Base-by-base conservation (phyloP, 2,113 vertebrate genomes). In the Channa argus region DNA sequence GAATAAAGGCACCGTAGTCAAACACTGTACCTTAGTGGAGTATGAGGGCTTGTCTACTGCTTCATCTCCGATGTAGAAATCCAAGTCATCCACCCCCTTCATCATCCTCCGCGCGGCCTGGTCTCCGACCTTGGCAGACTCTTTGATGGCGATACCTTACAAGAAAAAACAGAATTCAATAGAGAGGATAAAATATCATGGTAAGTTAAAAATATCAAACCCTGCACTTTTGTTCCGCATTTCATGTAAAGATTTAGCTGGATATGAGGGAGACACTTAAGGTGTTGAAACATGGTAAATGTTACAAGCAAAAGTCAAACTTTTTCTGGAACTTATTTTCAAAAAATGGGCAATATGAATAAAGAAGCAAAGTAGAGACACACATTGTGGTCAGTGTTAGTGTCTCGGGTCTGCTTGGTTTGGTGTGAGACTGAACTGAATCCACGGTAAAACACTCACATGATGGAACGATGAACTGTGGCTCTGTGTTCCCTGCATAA, bases 21-120 rank as follows among this genome's bases (percentile, higher is more conserved):
- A 24, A 24, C 24, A 24, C 24, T 0, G 5, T 80, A 98, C 97
- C 96, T 99, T 99, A 71, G 98, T 99, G 89, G 97, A 96, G 65
- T 99, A 99, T 45, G 96, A 93, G 81, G 98, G 97, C 87, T 99
- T 99, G 90, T 99, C 98, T 89, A 99, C 96, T 71, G 97, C 98
- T 94, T 99, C 98, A 53, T 99, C 98, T 51, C 98, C 98, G 41
- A 99, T 99, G 93, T 96, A 99, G 95, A 99, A 99, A 88, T 99
- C 98, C 93, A 99, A 91, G 88, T 99, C 98, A 82, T 99, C 98
- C 76, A 99, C 97, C 41, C 98, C 98, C 94, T 98, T 99, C 96
- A 97, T 97, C 94, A 98, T 96, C 89, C 97, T 96, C 89, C 98
- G 93, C 79, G 98, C 97, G 66, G 97, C 97, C 92, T 99, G 97